phyloP scores from a whole-genome alignment of 2,888 invertebrate genomes.

The Drosophila macrothrix region DNA sequence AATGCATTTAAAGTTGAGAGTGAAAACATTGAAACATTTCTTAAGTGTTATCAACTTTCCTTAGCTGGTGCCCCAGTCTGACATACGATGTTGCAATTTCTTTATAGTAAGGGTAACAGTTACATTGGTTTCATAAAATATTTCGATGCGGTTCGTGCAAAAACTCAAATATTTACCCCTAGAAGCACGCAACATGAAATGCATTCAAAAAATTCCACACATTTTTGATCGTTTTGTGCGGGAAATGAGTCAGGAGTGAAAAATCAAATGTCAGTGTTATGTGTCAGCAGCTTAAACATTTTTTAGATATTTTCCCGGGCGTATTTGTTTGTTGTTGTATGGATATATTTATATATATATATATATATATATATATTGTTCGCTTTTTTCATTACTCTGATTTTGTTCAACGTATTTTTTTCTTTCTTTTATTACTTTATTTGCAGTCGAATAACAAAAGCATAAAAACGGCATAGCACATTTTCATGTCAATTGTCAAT shows the following conservation, averaged over 20 bases:
- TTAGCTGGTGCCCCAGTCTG: neutral
- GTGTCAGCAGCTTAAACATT: conserved; percentile 53
- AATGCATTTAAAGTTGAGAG: neutral
- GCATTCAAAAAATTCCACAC: conserved; percentile 37
- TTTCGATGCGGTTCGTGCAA: conserved; percentile 13
- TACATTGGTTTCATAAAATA: conserved; percentile 16
- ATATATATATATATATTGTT: neutral
- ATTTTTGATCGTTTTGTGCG: neutral
- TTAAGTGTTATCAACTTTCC: neutral
- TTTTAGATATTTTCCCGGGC: conserved; percentile 42
- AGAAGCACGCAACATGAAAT: conserved; percentile 44
- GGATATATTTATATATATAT: conserved; percentile 2
- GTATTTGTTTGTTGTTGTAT: conserved; percentile 28
- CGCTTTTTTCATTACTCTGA: conserved; percentile 25
- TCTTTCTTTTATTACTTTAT: conserved; percentile 73
- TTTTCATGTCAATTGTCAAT: conserved; percentile 83
- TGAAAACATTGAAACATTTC: neutral
- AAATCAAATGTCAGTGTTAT: conserved; percentile 56
- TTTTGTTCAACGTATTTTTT: conserved; percentile 33
- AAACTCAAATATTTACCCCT: conserved; percentile 4
- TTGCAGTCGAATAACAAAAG: conserved; percentile 75
- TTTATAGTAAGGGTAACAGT: neutral
- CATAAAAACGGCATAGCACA: conserved; percentile 61
- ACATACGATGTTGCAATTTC: neutral
- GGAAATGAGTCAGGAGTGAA: conserved; percentile 29